Base-by-base conservation (phyloP, 2,888 invertebrate genomes). In the Callyntrura sp. region DNA sequence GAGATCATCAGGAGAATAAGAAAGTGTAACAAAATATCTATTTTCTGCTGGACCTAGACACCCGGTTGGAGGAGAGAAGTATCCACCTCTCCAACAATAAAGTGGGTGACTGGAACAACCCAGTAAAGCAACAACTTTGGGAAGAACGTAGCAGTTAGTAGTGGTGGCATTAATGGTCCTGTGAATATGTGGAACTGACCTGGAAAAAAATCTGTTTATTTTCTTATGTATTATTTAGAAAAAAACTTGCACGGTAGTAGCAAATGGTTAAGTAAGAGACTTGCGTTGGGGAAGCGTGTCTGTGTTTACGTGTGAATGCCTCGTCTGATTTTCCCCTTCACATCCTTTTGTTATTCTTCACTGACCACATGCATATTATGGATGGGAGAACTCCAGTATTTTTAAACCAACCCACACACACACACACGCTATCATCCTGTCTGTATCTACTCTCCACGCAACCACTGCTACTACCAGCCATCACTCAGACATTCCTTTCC, bases 171-270 rank as follows among this genome's bases (percentile, higher is more conserved):
- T 51, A 35, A 35, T 51, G 51, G 60, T n/a, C n/a, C n/a, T n/a
- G n/a, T n/a, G n/a, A n/a, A n/a, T n/a, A 68, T 68, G 35, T 43
- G 43, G 43, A 70, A n/a, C 70, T 70, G 70, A 43, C 70, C 43
- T 70, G 70, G 17, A 70, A 68, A 68, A n/a, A 70, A 70, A 65
- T 28, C 20, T 60, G 60, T 60, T 60, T 65, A 5, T 12, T 28
- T 28, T 28, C 9, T 73, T 73, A n/a, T 23, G 73, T 51, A 51
- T 23, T 8, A 28, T 28, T 68, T 60, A n/a, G 5, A 43, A 1
- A 23, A 43, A 25, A 25, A 70, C 43, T 17, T 43, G 43, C 43
- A 70, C 14, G 17, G 43, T n/a, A 43, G 70, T 35, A 20, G 20
- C 20, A 20, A 35, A 35, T 35, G 35, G 35, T 35, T 35, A 45